phyloP scores from a whole-genome alignment of 2,113 vertebrate species.

The Mixornis gularis region DNA sequence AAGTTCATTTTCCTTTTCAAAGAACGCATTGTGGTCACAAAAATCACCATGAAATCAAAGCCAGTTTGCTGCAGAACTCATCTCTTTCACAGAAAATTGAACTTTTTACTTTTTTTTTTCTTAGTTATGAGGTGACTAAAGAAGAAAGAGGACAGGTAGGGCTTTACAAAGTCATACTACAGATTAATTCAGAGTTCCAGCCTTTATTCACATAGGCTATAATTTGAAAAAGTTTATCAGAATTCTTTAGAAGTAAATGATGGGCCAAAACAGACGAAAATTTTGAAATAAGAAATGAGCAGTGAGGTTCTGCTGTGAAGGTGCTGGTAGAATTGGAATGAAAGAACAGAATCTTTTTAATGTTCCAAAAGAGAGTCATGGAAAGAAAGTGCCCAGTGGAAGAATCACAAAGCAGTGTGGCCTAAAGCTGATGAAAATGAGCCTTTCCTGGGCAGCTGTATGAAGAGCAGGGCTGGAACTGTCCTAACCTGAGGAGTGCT shows the following conservation, averaged over 20 bases:
- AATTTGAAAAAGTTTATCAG: neutral
- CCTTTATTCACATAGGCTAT: neutral
- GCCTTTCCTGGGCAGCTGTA: neutral
- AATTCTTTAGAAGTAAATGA: neutral
- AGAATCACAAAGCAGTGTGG: neutral
- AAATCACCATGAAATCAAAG: neutral
- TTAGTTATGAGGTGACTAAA: neutral
- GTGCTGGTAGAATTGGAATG: neutral
- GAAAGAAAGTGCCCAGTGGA: neutral
- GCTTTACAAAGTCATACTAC: neutral
- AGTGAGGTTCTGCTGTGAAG: neutral
- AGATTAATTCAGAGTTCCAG: neutral
- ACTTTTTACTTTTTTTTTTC: neutral
- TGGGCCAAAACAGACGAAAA: neutral
- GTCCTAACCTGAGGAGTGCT: neutral
- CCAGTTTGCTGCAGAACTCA: neutral
- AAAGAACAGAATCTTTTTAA: neutral
- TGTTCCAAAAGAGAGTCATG: neutral
- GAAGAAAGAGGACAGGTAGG: neutral
- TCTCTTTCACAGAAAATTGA: neutral
- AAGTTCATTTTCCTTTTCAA: constrained; percentile 28
- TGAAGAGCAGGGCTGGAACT: neutral
- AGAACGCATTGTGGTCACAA: neutral
- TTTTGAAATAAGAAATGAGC: neutral
- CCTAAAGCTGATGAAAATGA: neutral